Evolutionary conservation across 2,888 invertebrate species (phyloP), one percentile per base, ranked within the genome.

Genomic region (Leptopilina syphax): DNA sequence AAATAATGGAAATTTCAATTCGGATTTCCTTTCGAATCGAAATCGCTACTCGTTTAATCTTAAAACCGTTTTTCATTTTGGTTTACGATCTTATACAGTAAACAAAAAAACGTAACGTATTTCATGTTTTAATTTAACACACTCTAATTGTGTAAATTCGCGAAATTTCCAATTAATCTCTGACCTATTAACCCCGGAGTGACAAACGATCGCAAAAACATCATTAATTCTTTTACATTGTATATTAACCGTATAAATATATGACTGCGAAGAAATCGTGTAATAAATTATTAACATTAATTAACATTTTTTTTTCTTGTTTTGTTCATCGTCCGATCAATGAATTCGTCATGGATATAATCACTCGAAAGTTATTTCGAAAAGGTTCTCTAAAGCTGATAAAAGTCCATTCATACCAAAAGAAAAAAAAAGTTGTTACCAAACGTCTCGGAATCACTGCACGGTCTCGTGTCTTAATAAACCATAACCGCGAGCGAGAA

Each of bases 331-430:
- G 18, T 18, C 50, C 57, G 79, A 63, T 73, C 44, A 65, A 34
- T 79, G 73, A 73, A 79, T 79, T 76, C 54, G 65, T 73, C 66
- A 65, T 76, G 24, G 41, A 76, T 79, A 76, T 79, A 79, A 79
- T 79, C 63, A 76, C 34, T 44, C 66, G 8, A 76, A 79, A 67
- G 66, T 18, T 67, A 76, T 79, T 79, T 79, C 70, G 66, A 76
- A 76, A 34, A 79, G 66, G 27, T 76, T 79, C 76, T 34, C 76
- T 66, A 79, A 44, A 66, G 44, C 34, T 34, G 73, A 73, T 73
- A 73, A 73, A 73, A 73, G 54, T 73, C 73, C 73, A 73, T 73
- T 73, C 73, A 73, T 73, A 73, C 54, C 27, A 73, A 47, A 47
- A 47, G 9, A 47, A 47, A 47, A 47, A 47, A 50, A 50, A 50